Percentiles rank a stretch among this genome's conserved stretches.
Conservation (phyloP, 2,797 vertebrate genomes). For the Erithacus rubecula region DNA sequence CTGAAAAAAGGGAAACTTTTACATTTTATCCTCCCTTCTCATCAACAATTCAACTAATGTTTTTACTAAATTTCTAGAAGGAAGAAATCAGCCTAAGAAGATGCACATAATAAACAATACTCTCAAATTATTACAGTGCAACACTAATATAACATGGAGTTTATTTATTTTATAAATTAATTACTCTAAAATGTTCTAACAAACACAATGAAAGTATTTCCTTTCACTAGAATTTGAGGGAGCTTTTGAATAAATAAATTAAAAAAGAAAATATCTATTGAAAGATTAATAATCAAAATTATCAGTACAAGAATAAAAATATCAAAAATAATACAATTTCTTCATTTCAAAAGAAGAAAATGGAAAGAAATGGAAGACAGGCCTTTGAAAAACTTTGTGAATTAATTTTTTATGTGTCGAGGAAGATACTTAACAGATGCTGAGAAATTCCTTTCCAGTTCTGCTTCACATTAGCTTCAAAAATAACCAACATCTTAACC, state of each 20-base stretch:
- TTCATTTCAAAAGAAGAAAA: background rate
- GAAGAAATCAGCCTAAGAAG: background rate
- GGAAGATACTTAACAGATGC: background rate
- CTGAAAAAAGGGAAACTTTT: background rate
- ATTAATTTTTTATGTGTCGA: background rate
- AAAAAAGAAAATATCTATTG: background rate
- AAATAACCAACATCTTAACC: background rate
- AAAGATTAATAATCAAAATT: background rate
- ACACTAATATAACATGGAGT: background rate
- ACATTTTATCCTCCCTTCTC: background rate
- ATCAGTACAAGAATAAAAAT: background rate
- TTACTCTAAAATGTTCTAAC: background rate
- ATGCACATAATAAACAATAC: background rate
- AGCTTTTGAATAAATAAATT: background rate
- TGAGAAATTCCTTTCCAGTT: background rate
- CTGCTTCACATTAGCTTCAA: background rate
- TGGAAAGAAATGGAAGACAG: background rate
- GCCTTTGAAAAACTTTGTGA: background rate
- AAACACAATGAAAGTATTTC: background rate
- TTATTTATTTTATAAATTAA: background rate
- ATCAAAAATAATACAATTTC: background rate
- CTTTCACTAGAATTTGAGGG: background rate
- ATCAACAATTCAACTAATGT: background rate
- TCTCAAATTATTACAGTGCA: background rate
- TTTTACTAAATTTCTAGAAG: background rate